Evolutionary conservation across 2,888 invertebrate genomes (phyloP), one percentile per base, ranked within the genome.

Genomic region (Acrocyrtus sp.): DNA sequence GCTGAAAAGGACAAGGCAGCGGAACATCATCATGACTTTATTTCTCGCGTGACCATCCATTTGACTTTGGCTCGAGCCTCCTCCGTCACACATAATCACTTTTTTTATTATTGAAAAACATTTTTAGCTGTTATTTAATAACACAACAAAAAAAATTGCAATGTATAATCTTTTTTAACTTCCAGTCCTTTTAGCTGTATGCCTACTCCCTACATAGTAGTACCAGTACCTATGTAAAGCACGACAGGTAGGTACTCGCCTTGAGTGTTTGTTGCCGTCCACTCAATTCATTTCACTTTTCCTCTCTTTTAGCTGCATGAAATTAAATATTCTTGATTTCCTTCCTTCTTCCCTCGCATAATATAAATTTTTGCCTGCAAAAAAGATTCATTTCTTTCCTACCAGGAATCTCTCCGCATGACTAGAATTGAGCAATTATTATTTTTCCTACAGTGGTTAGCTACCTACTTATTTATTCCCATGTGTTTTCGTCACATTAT

Each of bases 351-450:
- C 60, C 8, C 19, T 48, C n/a, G 26, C 34, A 19, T 26, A 6
- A 6, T 10, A n/a, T 54, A 53, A 17, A 10, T 21, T 26, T 10
- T 26, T 3, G 10, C 17, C 54, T 27, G 6, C 39, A 15, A 6
- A 10, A 54, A 54, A 19, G 3, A 34, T 4, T 12, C n/a, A 26
- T 53, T 29, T 10, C 39, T 5, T 39, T 29, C 21, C 22, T 22
- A 22, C 17, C 47, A 17, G 4, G 39, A 39, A n/a, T n/a, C n/a
- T n/a, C n/a, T n/a, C n/a, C n/a, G n/a, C n/a, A n/a, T n/a, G n/a
- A n/a, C n/a, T n/a, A n/a, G 41, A 41, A 56, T 56, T 3, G 56
- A 56, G 39, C 43, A 56, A 41, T 56, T 56, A 56, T 41, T n/a
- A n/a, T n/a, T n/a, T n/a, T n/a, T n/a, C n/a, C n/a, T n/a, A n/a